A percentile compares a stretch with the other conserved stretches of the same genome.
Evolutionary conservation across 2,888 invertebrate species (phyloP).

Genomic region (Pimpla rufipes): DNA sequence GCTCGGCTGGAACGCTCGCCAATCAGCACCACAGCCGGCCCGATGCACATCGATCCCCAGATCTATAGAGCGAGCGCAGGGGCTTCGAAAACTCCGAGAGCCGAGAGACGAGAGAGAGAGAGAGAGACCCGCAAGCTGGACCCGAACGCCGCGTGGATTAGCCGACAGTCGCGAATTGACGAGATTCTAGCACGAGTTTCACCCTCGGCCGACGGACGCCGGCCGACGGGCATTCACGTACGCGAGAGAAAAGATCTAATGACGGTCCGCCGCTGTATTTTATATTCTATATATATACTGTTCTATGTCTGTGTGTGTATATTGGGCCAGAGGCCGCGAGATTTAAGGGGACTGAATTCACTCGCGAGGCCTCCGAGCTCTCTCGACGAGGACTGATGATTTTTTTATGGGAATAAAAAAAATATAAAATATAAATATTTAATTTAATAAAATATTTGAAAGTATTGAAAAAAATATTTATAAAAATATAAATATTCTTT

Average conservation of each 20-base stretch:
- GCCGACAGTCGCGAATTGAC: conserved; percentile 78
- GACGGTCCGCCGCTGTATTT: conserved; percentile 24
- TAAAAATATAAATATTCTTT: no score
- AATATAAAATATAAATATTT: no score
- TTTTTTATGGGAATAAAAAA: no score
- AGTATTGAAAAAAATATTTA: no score
- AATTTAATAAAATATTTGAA: no score
- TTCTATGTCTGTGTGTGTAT: neutral
- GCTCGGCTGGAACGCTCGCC: conserved; percentile 23
- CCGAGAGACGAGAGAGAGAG: neutral
- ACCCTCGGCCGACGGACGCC: conserved; percentile 68
- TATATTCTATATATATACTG: neutral
- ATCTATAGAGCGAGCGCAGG: neutral
- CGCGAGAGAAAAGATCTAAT: conserved; percentile 54
- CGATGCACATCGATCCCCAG: conserved; percentile 34
- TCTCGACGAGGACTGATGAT: neutral
- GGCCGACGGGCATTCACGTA: conserved; percentile 45
- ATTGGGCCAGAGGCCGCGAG: neutral
- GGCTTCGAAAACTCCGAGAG: conserved; percentile 31
- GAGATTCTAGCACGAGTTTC: conserved; percentile 80
- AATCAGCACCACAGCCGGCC: conserved; percentile 22
- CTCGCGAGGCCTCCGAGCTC: neutral
- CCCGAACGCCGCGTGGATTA: conserved; percentile 70
- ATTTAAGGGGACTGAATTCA: conserved; percentile 20
- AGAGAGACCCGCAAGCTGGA: conserved; percentile 3